Evolutionary conservation across 2,797 vertebrate genomes (phyloP).

Genomic region (Semaprochilodus insignis): DNA sequence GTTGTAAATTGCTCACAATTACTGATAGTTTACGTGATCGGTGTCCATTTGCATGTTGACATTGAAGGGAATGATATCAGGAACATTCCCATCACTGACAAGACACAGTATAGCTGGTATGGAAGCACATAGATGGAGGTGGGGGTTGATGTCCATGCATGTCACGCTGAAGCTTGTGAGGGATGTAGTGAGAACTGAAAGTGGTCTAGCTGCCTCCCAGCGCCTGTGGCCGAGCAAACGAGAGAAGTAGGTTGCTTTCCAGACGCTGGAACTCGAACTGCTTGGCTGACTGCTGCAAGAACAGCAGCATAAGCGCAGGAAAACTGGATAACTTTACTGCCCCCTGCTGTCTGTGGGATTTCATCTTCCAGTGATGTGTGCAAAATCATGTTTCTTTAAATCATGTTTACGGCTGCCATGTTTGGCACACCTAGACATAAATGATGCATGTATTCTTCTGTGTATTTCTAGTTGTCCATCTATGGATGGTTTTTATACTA

Average conservation of each 20-base stretch:
- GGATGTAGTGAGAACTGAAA: slow-evolving; percentile 45
- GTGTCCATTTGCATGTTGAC: not conserved
- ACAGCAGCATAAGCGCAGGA: slow-evolving; percentile 5
- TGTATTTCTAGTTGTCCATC: too few relatives aligned
- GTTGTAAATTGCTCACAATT: slow-evolving; percentile 19
- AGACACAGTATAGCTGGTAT: not conserved
- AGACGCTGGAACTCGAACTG: slow-evolving; percentile 59
- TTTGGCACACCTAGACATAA: not conserved
- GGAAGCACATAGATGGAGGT: not conserved
- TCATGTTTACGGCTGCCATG: not conserved
- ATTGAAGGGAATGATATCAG: slow-evolving; percentile 1
- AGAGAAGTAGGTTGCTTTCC: slow-evolving; percentile 58
- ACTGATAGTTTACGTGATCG: not conserved
- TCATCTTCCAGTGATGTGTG: not conserved
- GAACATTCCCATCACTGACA: not conserved
- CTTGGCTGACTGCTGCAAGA: slow-evolving; percentile 50
- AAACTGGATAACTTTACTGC: slow-evolving; percentile 60
- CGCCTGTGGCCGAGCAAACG: slow-evolving; percentile 50
- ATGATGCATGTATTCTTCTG: too few relatives aligned
- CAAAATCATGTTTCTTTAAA: not conserved
- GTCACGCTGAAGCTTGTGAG: slow-evolving; percentile 33
- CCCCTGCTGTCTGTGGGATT: slow-evolving; percentile 56
- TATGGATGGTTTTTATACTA: too few relatives aligned
- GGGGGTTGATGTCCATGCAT: slow-evolving; percentile 3
- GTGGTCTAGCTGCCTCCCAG: slow-evolving; percentile 44